phyloP scores from a whole-genome alignment of 2,888 invertebrate species.

The Hemaris fuciformis region DNA sequence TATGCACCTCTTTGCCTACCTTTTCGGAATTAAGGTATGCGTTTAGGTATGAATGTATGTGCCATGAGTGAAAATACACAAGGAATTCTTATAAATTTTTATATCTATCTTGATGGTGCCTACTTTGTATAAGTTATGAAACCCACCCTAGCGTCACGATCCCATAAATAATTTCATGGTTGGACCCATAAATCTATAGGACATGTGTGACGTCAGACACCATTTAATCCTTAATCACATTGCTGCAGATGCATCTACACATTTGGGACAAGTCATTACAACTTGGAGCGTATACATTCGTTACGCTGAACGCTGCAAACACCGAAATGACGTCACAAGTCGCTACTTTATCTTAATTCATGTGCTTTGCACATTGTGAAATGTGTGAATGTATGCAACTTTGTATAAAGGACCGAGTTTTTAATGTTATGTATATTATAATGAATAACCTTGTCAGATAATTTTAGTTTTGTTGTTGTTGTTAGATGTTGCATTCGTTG shows the following conservation, averaged over 20 bases:
- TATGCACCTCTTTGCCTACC: no score
- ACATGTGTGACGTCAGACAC: neutral
- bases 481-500: no score
- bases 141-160: neutral
- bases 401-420: no score
- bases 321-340: neutral
- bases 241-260: neutral
- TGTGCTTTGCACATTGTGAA: neutral
- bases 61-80: neutral
- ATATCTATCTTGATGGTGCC: neutral
- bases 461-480: no score
- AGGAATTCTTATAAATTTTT: neutral
- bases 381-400: neutral
- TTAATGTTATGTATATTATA: no score
- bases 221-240: neutral
- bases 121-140: neutral
- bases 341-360: neutral
- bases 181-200: neutral
- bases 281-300: neutral
- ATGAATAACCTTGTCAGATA: no score
- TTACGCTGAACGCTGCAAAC: neutral
- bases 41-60: no score
- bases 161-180: neutral
- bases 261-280: neutral
- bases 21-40: no score